phyloP scores from a whole-genome alignment of 2,113 vertebrate genomes.

The Apodemus speciosus region DNA sequence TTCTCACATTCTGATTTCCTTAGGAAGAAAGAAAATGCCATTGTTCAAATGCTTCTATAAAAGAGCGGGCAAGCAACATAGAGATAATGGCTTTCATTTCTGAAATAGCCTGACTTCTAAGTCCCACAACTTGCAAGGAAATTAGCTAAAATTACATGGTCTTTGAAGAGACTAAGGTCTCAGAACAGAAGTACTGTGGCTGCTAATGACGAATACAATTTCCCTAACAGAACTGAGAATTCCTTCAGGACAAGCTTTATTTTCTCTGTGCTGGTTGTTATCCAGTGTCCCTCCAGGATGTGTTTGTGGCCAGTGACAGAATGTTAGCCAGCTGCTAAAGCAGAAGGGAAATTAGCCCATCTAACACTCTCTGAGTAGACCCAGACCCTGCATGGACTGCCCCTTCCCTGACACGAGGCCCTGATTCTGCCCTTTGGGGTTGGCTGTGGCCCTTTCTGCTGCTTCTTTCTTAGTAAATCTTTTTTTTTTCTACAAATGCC shows the following conservation, averaged over 20 bases:
- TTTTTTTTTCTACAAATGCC: neutral
- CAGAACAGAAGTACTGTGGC: neutral
- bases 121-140: neutral
- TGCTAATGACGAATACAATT: neutral
- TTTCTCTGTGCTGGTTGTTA: neutral
- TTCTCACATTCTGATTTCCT: neutral
- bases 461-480: neutral
- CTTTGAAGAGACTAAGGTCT: neutral
- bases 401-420: neutral
- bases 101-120: neutral
- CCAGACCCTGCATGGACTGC: neutral
- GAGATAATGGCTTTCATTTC: neutral
- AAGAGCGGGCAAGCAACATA: neutral
- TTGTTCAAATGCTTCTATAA: neutral
- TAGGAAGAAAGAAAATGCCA: neutral
- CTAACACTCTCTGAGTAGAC: neutral
- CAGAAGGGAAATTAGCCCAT: neutral
- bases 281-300: neutral
- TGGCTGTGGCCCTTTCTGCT: neutral
- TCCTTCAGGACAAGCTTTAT: neutral
- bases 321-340: neutral
- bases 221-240: neutral
- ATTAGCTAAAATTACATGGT: neutral
- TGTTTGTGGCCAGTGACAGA: neutral
- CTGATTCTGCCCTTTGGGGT: neutral